A percentile compares a stretch with the other conserved stretches of the same genome.
phyloP scores from a whole-genome alignment of 2,113 vertebrate species.

The Alaudala cheleensis region DNA sequence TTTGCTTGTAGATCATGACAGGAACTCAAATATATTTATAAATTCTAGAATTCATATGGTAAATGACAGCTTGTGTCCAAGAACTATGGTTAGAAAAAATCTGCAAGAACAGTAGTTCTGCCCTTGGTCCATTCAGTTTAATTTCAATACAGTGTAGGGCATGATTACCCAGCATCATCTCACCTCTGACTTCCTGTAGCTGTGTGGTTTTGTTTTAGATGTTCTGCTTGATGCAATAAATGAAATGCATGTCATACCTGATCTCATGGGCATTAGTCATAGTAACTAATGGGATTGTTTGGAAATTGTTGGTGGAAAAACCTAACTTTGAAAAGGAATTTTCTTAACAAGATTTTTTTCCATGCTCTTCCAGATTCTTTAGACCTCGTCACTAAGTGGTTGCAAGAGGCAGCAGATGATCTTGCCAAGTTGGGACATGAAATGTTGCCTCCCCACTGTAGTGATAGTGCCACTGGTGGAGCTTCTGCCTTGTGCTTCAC shows the following conservation, averaged over 20 bases:
- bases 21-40: not conserved
- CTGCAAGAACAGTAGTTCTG: not conserved
- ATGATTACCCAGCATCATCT: not conserved
- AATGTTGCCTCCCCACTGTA: not conserved
- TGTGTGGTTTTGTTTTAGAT: not conserved
- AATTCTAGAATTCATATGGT: not conserved
- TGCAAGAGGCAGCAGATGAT: conserved; percentile 82
- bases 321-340: not conserved
- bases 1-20: conserved; percentile 26
- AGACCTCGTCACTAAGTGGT: conserved; percentile 90
- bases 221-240: conserved; percentile 5
- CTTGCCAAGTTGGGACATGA: conserved; percentile 61
- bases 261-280: not conserved
- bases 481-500: conserved; percentile 23
- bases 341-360: not conserved
- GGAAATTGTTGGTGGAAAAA: not conserved
- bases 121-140: not conserved
- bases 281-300: not conserved
- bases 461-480: conserved; percentile 36
- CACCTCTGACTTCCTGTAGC: not conserved
- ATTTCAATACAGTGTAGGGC: not conserved
- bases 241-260: conserved; percentile 7
- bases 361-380: conserved; percentile 81
- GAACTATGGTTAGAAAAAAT: not conserved
- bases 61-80: not conserved